Evolutionary conservation across 64 coral and sea anemone genomes (phyloP).

Genomic region (Montipora sp.): DNA sequence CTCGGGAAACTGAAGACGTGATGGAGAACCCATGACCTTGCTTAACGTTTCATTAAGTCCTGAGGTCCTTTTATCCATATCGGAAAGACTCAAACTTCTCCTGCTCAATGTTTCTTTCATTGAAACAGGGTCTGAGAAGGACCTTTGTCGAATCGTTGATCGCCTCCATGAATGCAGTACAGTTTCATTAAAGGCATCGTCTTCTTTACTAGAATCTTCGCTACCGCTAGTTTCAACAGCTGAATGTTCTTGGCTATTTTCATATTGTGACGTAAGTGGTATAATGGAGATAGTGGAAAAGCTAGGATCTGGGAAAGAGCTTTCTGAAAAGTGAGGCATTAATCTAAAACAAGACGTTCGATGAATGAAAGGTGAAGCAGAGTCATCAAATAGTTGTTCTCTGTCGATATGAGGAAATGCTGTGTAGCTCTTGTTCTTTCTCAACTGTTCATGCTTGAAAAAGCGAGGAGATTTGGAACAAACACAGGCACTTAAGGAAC

Average conservation of each 20-base stretch:
- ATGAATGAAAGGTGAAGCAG: neutral
- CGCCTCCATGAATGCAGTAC: constrained; percentile 33
- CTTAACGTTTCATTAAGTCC: neutral
- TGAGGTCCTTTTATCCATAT: constrained; percentile 4
- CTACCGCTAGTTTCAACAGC: neutral
- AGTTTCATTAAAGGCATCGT: neutral
- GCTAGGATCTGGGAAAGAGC: neutral
- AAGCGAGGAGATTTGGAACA: neutral
- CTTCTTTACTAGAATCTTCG: constrained; percentile 11
- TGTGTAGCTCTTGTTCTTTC: constrained; percentile 20
- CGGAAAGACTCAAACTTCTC: constrained; percentile 23
- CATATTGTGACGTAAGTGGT: neutral
- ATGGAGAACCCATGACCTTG: constrained; percentile 14
- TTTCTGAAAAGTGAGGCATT: constrained; percentile 33
- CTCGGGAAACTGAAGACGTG: constrained; percentile 31
- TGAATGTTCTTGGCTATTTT: neutral
- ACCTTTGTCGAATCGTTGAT: neutral
- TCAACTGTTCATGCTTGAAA: neutral
- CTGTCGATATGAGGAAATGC: constrained; percentile 27
- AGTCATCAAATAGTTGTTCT: neutral
- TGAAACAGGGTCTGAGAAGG: constrained; percentile 18
- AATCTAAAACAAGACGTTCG: constrained; percentile 31
- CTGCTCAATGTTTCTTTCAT: no score
- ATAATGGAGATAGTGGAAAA: constrained; percentile 18
- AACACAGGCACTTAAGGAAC: constrained; percentile 19